These are phyloP conservation scores for Myodes glareolus DNA, from an alignment of 2,113 vertebrate genomes.

Conservation along the genomic window DNA sequence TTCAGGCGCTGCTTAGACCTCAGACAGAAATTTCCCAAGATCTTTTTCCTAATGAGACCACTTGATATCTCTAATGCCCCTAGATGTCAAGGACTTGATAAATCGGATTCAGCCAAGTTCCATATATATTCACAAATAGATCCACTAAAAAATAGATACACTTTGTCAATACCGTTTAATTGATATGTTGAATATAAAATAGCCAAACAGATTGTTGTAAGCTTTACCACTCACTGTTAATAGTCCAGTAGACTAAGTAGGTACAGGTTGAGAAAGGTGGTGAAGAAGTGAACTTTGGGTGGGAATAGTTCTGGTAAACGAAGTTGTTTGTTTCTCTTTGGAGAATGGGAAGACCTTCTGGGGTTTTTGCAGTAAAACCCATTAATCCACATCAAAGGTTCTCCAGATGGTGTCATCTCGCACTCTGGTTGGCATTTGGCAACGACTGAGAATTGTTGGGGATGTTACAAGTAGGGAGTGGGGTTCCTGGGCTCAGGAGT, in stretches of 20 bases:
- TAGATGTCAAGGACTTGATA: not conserved
- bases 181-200: not conserved
- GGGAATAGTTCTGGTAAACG: not conserved
- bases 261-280: not conserved
- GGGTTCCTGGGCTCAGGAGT: not conserved
- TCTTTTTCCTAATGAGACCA: not conserved
- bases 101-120: not conserved
- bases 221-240: not conserved
- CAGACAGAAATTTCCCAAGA: not conserved
- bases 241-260: not conserved
- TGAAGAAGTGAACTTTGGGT: not conserved
- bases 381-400: not conserved
- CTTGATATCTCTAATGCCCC: not conserved
- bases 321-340: not conserved
- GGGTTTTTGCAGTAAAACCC: not conserved
- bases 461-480: not conserved
- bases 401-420: not conserved
- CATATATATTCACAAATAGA: conserved; percentile 38
- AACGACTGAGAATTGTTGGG: not conserved
- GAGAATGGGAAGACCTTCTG: not conserved
- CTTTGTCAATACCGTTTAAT: not conserved
- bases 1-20: not conserved
- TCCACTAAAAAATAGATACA: not conserved
- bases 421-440: not conserved
- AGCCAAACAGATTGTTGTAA: not conserved